Evolutionary conservation across 2,888 invertebrate genomes (phyloP).

Genomic region (Drosophila fulvimacula): DNA sequence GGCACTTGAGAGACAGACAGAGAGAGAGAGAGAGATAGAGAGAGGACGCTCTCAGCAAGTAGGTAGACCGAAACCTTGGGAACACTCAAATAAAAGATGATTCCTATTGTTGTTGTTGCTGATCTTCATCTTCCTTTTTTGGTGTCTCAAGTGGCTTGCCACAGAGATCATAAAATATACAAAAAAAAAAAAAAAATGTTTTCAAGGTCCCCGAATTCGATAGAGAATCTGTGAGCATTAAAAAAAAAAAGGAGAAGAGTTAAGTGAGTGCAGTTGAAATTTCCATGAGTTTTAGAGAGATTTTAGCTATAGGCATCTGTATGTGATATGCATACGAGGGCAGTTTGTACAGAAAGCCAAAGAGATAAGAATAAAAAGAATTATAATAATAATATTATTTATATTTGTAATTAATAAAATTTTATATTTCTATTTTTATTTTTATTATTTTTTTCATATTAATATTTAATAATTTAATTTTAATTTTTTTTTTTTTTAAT

Average conservation of each 20-base stretch:
- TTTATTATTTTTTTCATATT: too few species aligned
- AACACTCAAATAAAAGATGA: constrained; percentile 30
- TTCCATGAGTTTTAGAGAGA: not conserved
- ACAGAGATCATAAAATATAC: constrained; percentile 22
- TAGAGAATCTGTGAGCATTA: constrained; percentile 6
- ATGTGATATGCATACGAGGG: not conserved
- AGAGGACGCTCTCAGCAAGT: constrained; percentile 25
- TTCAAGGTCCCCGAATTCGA: constrained; percentile 25
- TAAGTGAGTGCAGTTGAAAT: constrained; percentile 2
- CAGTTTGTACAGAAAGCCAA: too few species aligned
- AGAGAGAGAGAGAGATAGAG: not conserved
- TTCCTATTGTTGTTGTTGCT: constrained; percentile 7
- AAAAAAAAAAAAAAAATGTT: not conserved
- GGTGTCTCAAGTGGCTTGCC: constrained; percentile 33
- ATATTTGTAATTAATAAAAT: too few species aligned
- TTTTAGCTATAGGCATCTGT: not conserved
- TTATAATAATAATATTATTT: too few species aligned
- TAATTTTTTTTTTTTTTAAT: too few species aligned
- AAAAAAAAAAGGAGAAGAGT: not conserved
- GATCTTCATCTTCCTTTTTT: not conserved
- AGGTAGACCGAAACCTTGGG: constrained; percentile 65
- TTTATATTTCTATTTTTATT: too few species aligned
- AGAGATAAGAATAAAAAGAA: too few species aligned
- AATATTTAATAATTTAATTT: too few species aligned
- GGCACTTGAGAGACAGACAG: constrained; percentile 20